Percentiles rank a stretch among this genome's conserved stretches.
Evolutionary conservation across 2,113 vertebrate genomes (phyloP).

Genomic region (Scalopus aquaticus): DNA sequence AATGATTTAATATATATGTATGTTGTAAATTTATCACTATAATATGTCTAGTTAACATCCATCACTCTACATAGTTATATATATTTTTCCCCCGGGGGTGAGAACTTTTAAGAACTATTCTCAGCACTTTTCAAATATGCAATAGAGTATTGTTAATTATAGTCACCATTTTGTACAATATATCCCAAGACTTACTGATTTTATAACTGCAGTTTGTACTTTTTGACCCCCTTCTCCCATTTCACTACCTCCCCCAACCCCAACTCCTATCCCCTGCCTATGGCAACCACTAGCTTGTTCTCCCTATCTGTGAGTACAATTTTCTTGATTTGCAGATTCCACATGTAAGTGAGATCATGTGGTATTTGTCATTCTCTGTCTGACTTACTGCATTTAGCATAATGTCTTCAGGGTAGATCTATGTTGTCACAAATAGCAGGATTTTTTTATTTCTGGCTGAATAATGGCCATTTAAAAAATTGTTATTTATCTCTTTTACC

Average conservation of each 20-base stretch:
- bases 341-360: not conserved
- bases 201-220: not conserved
- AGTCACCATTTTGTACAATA: not conserved
- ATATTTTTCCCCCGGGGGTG: too few relatives aligned
- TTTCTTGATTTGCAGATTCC: not conserved
- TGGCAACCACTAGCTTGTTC: not conserved
- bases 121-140: not conserved
- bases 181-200: not conserved
- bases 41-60: not conserved
- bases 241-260: too few relatives aligned
- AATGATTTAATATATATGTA: not conserved
- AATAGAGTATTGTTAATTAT: not conserved
- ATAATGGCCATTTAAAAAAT: not conserved
- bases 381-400: not conserved
- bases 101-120: too few relatives aligned
- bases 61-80: not conserved
- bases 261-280: not conserved
- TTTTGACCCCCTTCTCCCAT: not conserved
- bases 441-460: not conserved
- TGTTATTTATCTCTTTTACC: too few relatives aligned
- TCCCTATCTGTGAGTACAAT: not conserved
- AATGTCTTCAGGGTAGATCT: not conserved
- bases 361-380: not conserved
- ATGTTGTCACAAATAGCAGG: not conserved
- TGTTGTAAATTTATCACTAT: not conserved